phyloP scores from a whole-genome alignment of 2,888 invertebrate genomes.

The Adelphocoris suturalis region DNA sequence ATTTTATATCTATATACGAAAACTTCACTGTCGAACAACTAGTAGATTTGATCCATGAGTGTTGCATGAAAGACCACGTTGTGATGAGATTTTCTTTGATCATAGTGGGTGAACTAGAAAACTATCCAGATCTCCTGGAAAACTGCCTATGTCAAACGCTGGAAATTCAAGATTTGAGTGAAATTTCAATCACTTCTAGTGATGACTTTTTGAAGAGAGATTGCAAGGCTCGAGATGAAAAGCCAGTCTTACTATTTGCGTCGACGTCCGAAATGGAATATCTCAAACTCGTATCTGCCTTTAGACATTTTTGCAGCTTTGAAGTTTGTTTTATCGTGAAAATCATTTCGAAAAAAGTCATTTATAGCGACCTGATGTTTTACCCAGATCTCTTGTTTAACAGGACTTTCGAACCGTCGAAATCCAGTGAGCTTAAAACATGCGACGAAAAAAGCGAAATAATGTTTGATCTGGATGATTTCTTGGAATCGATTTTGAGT shows the following conservation, averaged over 20 bases:
- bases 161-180: not conserved
- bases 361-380: not conserved
- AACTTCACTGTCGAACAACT: not conserved
- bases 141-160: not conserved
- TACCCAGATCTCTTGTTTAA: not conserved
- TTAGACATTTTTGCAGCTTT: not conserved
- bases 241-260: not conserved
- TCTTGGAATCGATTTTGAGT: too few relatives aligned
- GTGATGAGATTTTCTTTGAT: not conserved
- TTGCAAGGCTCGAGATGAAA: not conserved
- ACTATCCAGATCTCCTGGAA: not conserved
- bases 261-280: not conserved
- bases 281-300: not conserved
- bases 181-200: not conserved
- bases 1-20: not conserved
- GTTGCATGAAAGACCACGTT: not conserved
- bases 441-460: not conserved
- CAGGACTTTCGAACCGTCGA: not conserved
- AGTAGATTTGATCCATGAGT: not conserved
- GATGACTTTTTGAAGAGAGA: not conserved
- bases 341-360: not conserved
- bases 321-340: slow-evolving; percentile 1
- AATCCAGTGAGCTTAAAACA: not conserved
- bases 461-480: too few relatives aligned
- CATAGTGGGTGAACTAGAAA: not conserved